Percentiles rank a stretch among this genome's conserved stretches.
Evolutionary conservation across 30 jellyfish, hydroid and myxozoan species (phyloP).

Genomic region (Calvadosia cruxmelitensis): DNA sequence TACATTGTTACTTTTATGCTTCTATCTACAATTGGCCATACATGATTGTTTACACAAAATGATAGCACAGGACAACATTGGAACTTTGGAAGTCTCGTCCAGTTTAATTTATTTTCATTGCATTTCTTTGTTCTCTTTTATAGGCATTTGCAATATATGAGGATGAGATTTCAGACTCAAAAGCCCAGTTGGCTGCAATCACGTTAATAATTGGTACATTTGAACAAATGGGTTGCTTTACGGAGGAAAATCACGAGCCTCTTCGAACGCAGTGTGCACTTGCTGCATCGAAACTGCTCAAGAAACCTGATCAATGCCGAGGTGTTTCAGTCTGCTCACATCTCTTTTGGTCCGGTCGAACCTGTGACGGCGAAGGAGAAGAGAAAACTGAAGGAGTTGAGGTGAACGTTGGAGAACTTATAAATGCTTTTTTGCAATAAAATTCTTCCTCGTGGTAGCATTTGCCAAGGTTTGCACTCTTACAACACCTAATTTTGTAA

Average conservation of each 20-base stretch:
- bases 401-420: too few species aligned
- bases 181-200: slow-evolving; percentile 97
- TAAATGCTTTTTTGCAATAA: too few species aligned
- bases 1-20: too few species aligned
- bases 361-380: slow-evolving; percentile 69
- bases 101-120: too few species aligned
- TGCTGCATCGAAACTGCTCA: slow-evolving; percentile 90
- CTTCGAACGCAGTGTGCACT: slow-evolving; percentile 97
- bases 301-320: slow-evolving; percentile 98
- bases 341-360: slow-evolving; percentile 97
- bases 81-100: too few species aligned
- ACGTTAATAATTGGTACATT: slow-evolving; percentile 92
- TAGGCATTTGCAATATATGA: slow-evolving; percentile 98
- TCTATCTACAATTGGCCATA: too few species aligned
- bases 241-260: slow-evolving; percentile 98
- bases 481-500: too few species aligned
- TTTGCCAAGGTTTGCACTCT: too few species aligned
- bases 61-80: too few species aligned
- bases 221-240: slow-evolving; percentile 78
- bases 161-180: slow-evolving; percentile 95
- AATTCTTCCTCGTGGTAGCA: neutral
- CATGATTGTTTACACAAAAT: too few species aligned
- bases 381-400: slow-evolving; percentile 53
- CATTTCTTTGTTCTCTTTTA: neutral
- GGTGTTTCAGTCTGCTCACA: slow-evolving; percentile 98